Evolutionary conservation across 2,797 vertebrate species (phyloP).

Genomic region (Chiloscyllium punctatum): DNA sequence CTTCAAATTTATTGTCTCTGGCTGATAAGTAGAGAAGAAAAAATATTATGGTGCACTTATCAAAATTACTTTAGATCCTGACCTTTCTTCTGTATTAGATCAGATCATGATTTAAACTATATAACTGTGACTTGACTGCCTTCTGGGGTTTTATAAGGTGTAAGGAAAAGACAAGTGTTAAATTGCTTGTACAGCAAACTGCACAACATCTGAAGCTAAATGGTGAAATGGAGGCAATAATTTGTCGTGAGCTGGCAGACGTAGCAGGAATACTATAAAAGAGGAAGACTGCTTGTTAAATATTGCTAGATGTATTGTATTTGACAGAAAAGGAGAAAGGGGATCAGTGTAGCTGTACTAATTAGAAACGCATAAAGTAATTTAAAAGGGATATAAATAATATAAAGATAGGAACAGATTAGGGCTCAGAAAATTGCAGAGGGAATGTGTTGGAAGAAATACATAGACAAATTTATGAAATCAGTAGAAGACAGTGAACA

Average conservation of each 20-base stretch:
- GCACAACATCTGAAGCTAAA: neutral
- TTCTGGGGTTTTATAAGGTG: neutral
- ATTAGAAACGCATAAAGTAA: neutral
- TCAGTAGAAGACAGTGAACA: neutral
- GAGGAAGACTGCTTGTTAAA: neutral
- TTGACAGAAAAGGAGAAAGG: neutral
- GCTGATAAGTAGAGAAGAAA: neutral
- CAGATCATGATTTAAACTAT: neutral
- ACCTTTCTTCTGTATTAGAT: neutral
- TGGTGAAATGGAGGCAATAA: neutral
- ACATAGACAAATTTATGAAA: too few relatives aligned
- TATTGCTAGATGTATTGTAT: neutral
- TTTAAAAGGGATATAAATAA: too few relatives aligned
- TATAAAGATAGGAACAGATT: too few relatives aligned
- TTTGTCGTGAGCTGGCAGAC: neutral
- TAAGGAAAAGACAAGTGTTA: neutral
- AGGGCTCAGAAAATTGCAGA: too few relatives aligned
- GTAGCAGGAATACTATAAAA: neutral
- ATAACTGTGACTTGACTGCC: neutral
- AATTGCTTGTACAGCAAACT: neutral
- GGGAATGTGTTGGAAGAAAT: too few relatives aligned
- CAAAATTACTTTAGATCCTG: neutral
- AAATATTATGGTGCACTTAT: neutral
- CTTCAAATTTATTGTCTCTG: neutral
- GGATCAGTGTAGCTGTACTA: neutral